Evolutionary conservation across 2,113 vertebrate genomes (phyloP).

Genomic region (Pseudolaguvia tuberculata): DNA sequence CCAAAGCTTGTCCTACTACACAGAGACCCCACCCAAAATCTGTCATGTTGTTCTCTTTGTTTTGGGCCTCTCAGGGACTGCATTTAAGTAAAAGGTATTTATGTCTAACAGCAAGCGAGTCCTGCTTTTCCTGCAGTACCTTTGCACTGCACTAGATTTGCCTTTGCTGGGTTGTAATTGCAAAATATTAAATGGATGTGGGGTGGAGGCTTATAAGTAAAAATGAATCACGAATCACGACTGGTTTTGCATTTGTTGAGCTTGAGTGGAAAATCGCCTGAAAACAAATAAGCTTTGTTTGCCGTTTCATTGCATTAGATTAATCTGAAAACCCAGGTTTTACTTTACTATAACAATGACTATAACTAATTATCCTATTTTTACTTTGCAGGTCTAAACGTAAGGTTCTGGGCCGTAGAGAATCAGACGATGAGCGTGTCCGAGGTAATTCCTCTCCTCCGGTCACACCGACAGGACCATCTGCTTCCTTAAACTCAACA

Average conservation of each 20-base stretch:
- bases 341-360: no score
- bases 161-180: constrained; percentile 48
- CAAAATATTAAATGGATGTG: constrained; percentile 50
- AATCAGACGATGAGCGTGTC: constrained; percentile 86
- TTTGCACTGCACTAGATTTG: constrained; percentile 31
- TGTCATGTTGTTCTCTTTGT: constrained; percentile 43
- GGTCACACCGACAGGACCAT: constrained; percentile 75
- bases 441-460: constrained; percentile 80
- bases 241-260: constrained; percentile 4
- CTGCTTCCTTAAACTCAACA: constrained; percentile 65
- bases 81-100: constrained; percentile 43
- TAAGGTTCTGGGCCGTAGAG: constrained; percentile 91
- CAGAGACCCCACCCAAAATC: constrained; percentile 28
- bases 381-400: constrained; percentile 83
- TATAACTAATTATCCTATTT: constrained; percentile 4
- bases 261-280: constrained; percentile 1
- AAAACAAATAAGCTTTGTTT: neutral
- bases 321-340: neutral
- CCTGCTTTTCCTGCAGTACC: constrained; percentile 30
- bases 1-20: constrained; percentile 39
- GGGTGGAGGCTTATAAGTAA: constrained; percentile 5
- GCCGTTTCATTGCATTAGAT: neutral
- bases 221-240: constrained; percentile 13
- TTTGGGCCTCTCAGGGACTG: constrained; percentile 41
- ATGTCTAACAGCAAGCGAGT: constrained; percentile 24